Evolutionary conservation across 2,888 invertebrate species (phyloP).

Genomic region (Coenonympha arcania): DNA sequence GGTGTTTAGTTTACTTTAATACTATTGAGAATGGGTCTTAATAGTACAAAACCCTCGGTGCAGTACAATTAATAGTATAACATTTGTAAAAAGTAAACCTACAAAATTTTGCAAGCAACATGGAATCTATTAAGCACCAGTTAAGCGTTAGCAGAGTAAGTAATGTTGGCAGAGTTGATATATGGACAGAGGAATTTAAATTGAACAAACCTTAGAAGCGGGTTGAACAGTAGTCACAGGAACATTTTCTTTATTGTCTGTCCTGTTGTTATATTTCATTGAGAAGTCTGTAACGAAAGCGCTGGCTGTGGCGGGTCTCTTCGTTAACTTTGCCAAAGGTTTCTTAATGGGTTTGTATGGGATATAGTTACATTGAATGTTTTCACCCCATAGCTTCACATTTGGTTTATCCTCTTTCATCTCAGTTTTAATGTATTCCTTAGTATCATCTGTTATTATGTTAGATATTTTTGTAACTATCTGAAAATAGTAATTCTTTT

Average conservation of each 20-base stretch:
- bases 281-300: conserved; percentile 64
- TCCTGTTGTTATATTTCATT: conserved; percentile 57
- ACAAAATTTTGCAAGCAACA: too few species aligned
- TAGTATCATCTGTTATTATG: conserved; percentile 55
- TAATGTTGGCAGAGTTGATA: too few species aligned
- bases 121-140: too few species aligned
- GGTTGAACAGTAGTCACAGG: conserved; percentile 32
- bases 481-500: conserved; percentile 34
- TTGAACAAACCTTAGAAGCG: conserved; percentile 45
- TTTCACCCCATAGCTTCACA: conserved; percentile 62
- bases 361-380: conserved; percentile 57
- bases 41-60: too few species aligned
- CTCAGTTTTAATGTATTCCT: conserved; percentile 8
- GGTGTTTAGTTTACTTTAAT: too few species aligned
- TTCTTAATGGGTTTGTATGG: conserved; percentile 57
- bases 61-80: too few species aligned
- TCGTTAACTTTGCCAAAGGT: conserved; percentile 53
- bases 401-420: conserved; percentile 33
- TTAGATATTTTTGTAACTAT: conserved; percentile 64
- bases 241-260: conserved; percentile 29
- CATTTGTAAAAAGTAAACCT: too few species aligned
- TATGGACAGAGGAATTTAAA: not conserved
- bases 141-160: too few species aligned
- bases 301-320: conserved; percentile 51
- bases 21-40: too few species aligned